Evolutionary conservation across 2,797 vertebrate species (phyloP).

Genomic region (Scarus forsteni): DNA sequence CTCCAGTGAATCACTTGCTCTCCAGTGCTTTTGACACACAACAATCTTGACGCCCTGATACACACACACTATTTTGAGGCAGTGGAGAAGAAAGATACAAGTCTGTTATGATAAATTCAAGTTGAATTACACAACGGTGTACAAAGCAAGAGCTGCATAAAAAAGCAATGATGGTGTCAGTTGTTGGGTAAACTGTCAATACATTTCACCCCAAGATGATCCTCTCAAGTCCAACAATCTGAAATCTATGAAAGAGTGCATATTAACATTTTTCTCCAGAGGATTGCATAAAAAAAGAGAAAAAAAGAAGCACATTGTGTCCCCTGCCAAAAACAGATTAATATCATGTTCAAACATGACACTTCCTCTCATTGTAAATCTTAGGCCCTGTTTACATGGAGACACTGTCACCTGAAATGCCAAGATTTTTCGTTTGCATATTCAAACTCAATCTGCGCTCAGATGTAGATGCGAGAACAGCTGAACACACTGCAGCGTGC

Average conservation of each 20-base stretch:
- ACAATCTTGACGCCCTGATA: conserved; percentile 42
- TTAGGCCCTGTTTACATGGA: not conserved
- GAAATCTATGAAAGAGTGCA: not conserved
- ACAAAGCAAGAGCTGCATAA: conserved; percentile 12
- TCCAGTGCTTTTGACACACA: conserved; percentile 39
- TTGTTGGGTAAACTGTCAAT: conserved; percentile 17
- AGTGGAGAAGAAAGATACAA: conserved; percentile 37
- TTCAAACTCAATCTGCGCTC: no score
- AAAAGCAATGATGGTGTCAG: conserved; percentile 18
- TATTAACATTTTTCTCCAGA: not conserved
- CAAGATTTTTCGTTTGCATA: no score
- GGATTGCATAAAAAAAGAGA: not conserved
- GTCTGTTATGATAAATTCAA: conserved; percentile 44
- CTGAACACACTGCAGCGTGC: no score
- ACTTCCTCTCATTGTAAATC: not conserved
- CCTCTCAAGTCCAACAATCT: not conserved
- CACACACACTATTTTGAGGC: conserved; percentile 42
- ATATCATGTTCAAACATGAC: conserved; percentile 9
- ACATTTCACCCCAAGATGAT: conserved; percentile 16
- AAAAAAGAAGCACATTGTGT: not conserved
- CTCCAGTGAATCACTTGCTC: conserved; percentile 60
- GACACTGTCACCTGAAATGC: no score
- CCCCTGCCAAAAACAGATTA: conserved; percentile 10
- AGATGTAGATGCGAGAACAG: no score
- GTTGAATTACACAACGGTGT: conserved; percentile 27